These are phyloP conservation scores for Clarias macrocephalus DNA, from an alignment of 2,113 vertebrate species.

Conservation along the genomic window DNA sequence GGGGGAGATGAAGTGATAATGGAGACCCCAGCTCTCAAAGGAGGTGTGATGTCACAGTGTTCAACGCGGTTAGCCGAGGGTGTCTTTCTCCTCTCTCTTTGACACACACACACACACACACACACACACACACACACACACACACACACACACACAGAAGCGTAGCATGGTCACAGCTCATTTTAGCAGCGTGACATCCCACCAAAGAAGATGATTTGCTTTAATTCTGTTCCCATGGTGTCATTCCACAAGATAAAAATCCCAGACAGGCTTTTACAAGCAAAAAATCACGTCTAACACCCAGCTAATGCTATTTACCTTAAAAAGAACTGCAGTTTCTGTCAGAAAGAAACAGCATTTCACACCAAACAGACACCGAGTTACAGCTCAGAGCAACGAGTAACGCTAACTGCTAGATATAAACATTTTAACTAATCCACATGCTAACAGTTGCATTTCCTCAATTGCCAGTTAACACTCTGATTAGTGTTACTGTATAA, in stretches of 20 bases:
- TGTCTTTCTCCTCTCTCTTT: neutral
- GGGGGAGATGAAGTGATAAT: neutral
- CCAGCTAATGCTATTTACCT: neutral
- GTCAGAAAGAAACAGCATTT: neutral
- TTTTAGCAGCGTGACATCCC: neutral
- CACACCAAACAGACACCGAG: neutral
- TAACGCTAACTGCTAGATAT: neutral
- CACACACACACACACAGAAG: neutral
- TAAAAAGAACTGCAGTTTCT: neutral
- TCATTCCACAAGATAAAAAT: neutral
- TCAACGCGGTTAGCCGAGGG: neutral
- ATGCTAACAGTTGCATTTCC: neutral
- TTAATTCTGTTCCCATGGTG: neutral
- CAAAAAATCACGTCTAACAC: neutral
- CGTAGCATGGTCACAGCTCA: neutral
- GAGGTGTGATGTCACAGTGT: conserved; percentile 1
- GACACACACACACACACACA: neutral
- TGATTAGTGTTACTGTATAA: neutral
- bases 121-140: neutral
- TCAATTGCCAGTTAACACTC: neutral
- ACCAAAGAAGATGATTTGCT: neutral
- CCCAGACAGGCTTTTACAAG: neutral
- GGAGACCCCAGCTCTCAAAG: neutral
- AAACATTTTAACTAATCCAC: neutral
- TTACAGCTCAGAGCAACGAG: neutral